Percentiles rank a stretch among this genome's conserved stretches.
Evolutionary conservation across 2,797 vertebrate species (phyloP).

Genomic region (Girardinus metallicus): DNA sequence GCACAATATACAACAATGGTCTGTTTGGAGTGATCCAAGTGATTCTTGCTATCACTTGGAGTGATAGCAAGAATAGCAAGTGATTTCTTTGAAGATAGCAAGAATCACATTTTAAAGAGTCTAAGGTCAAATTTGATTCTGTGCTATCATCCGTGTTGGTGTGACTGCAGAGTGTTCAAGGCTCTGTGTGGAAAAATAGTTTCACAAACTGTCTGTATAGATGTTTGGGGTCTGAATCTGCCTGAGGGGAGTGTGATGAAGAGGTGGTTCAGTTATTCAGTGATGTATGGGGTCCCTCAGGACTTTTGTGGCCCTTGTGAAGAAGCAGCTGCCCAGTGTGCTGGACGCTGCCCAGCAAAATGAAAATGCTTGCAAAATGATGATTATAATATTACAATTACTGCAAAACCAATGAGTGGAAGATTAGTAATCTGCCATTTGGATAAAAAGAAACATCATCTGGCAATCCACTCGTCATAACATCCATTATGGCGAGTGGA

Average conservation of each 20-base stretch:
- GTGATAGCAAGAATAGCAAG: too few relatives aligned
- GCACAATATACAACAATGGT: too few relatives aligned
- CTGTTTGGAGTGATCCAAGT: neutral
- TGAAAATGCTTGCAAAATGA: neutral
- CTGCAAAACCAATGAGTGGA: neutral
- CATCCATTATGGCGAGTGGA: neutral
- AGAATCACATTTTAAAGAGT: neutral
- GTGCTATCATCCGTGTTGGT: neutral
- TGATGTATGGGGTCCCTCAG: neutral
- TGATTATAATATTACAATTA: neutral
- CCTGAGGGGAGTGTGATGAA: neutral
- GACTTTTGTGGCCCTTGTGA: neutral
- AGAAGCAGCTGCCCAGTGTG: neutral
- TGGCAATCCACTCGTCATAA: neutral
- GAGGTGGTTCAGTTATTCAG: neutral
- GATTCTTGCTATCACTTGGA: too few relatives aligned
- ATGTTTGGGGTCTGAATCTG: neutral
- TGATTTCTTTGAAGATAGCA: neutral
- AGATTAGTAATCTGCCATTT: neutral
- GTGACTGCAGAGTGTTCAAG: neutral
- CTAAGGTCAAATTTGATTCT: neutral
- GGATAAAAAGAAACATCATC: neutral
- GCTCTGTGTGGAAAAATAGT: neutral
- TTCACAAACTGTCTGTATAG: neutral
- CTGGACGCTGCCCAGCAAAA: neutral